These are phyloP conservation scores for Lytechinus variegatus DNA, from an alignment of 35 echinoderm and acorn worm genomes.

Conservation along the genomic window DNA sequence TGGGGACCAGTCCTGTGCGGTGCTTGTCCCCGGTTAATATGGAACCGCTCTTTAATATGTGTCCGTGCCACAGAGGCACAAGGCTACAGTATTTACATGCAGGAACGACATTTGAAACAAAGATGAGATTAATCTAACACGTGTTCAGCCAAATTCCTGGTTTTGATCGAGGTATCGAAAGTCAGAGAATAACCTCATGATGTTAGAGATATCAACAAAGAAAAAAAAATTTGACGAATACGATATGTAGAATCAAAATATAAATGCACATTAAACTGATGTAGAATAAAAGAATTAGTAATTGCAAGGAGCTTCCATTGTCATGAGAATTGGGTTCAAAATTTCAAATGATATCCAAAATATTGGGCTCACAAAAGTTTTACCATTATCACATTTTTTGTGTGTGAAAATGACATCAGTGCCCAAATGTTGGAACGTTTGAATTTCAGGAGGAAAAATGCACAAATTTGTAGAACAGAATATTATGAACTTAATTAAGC, in stretches of 20 bases:
- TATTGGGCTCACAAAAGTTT: too few relatives aligned
- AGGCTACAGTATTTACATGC: neutral
- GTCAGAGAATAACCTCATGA: neutral
- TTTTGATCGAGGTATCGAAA: neutral
- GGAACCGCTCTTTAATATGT: constrained; percentile 13
- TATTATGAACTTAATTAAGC: too few relatives aligned
- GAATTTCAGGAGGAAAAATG: too few relatives aligned
- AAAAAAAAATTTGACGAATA: neutral
- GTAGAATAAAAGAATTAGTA: neutral
- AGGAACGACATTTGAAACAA: constrained; percentile 3
- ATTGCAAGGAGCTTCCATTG: too few relatives aligned
- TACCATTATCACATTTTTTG: too few relatives aligned
- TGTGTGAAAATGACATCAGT: too few relatives aligned
- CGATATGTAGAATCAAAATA: neutral
- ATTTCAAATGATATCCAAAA: too few relatives aligned
- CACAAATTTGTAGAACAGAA: too few relatives aligned
- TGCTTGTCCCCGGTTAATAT: constrained; percentile 15
- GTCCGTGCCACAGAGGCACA: neutral
- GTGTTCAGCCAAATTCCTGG: neutral
- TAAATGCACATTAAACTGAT: neutral
- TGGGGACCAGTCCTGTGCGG: neutral
- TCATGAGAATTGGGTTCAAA: neutral
- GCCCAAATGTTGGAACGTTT: too few relatives aligned
- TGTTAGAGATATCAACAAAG: neutral
- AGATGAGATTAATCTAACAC: neutral